phyloP scores from a whole-genome alignment of 2,113 vertebrate species.

The Poeciliopsis turrubarensis region DNA sequence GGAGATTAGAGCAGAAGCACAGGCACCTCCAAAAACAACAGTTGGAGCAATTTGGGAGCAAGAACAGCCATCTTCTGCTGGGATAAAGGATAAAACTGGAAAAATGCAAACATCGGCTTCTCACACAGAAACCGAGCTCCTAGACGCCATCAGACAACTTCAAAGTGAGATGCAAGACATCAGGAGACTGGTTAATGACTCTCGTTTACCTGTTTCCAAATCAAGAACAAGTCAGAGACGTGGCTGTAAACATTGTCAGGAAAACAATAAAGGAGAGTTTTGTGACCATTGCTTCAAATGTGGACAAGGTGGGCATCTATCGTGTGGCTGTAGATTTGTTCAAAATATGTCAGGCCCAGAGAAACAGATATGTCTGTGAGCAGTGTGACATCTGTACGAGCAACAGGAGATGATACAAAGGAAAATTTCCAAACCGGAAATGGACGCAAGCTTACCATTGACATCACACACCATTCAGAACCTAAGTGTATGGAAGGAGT shows the following conservation, averaged over 20 bases:
- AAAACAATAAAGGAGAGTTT: conserved; percentile 1
- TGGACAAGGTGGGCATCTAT: conserved; percentile 34
- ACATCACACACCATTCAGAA: neutral
- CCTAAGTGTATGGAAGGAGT: neutral
- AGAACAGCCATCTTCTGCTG: neutral
- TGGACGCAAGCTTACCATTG: neutral
- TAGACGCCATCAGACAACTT: neutral
- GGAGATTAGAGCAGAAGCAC: conserved; percentile 21
- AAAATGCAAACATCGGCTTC: conserved; percentile 3
- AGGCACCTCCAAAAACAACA: neutral
- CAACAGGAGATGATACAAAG: neutral
- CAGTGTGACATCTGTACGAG: neutral
- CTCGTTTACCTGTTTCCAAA: neutral
- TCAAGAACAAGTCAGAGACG: neutral
- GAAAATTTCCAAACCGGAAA: neutral
- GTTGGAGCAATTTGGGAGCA: too few species aligned
- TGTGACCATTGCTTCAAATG: conserved; percentile 55
- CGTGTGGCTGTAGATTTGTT: neutral
- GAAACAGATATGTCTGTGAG: neutral
- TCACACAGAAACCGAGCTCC: conserved; percentile 18
- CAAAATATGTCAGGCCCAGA: neutral
- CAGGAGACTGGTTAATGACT: neutral
- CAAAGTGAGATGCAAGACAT: conserved; percentile 18
- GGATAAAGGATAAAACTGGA: conserved; percentile 2
- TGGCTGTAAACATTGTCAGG: conserved; percentile 29